Percentiles rank a stretch among this genome's conserved stretches.
These are phyloP conservation scores for Barnardius zonarius DNA, from an alignment of 2,113 vertebrate genomes.

Conservation along the genomic window DNA sequence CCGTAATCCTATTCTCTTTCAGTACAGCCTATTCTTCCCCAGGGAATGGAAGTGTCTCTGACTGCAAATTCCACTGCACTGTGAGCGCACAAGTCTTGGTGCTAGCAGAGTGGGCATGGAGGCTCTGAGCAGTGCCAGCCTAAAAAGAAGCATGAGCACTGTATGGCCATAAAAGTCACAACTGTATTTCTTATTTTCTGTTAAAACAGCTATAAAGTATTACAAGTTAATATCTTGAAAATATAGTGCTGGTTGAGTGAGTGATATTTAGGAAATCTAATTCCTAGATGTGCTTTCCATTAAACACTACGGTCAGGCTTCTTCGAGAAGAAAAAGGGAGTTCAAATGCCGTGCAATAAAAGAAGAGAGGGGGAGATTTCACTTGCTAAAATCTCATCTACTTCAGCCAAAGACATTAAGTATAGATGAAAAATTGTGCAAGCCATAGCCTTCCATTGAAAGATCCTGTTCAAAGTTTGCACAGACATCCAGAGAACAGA, in stretches of 20 bases:
- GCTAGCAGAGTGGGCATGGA: not conserved
- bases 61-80: not conserved
- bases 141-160: not conserved
- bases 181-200: not conserved
- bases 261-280: not conserved
- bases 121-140: not conserved
- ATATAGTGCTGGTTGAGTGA: not conserved
- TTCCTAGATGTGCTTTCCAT: not conserved
- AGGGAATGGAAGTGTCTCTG: not conserved
- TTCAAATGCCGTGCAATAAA: not conserved
- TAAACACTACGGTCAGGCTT: not conserved
- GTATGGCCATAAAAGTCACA: not conserved
- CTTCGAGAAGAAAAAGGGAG: not conserved
- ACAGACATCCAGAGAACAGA: not conserved
- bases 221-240: not conserved
- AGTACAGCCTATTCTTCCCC: not conserved
- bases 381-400: not conserved
- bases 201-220: not conserved
- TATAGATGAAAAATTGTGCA: not conserved
- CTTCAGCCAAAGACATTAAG: not conserved
- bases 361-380: not conserved
- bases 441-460: not conserved
- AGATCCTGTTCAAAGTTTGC: not conserved
- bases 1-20: not conserved
- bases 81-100: not conserved